Percentiles rank a stretch among this genome's conserved stretches.
Conservation (phyloP, 2,797 vertebrate genomes). For the Bryconaethiops microstoma region DNA sequence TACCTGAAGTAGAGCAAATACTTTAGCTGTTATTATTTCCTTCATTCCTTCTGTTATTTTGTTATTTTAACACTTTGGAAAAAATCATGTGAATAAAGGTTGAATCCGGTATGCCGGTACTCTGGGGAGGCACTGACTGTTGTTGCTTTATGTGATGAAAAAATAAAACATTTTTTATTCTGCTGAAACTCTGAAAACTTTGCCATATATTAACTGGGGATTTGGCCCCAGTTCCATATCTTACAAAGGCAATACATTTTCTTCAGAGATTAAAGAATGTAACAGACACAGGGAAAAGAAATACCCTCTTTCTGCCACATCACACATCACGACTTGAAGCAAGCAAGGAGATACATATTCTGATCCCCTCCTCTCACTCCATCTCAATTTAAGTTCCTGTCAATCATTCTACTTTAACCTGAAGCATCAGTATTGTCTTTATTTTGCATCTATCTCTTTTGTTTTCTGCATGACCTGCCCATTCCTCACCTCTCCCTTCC, state of each 20-base stretch:
- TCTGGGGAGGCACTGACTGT: constrained; percentile 12
- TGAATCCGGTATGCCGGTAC: background rate
- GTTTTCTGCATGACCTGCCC: background rate
- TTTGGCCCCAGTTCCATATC: constrained; percentile 52
- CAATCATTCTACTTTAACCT: constrained; percentile 48
- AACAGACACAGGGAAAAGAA: constrained; percentile 37
- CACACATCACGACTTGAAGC: constrained; percentile 28
- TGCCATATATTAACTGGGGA: constrained; percentile 34
- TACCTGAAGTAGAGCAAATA: background rate
- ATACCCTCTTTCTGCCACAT: background rate
- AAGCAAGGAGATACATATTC: background rate
- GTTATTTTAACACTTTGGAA: constrained; percentile 6
- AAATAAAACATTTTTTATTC: constrained; percentile 20
- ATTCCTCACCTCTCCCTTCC: constrained; percentile 14
- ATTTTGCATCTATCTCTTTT: background rate
- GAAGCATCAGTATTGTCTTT: constrained; percentile 6
- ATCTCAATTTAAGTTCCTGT: constrained; percentile 22
- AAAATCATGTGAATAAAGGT: background rate
- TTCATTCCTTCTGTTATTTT: background rate
- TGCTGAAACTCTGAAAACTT: constrained; percentile 34
- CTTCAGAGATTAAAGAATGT: constrained; percentile 43
- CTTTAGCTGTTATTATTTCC: background rate
- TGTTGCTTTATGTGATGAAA: constrained; percentile 51
- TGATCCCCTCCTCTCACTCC: constrained; percentile 14
- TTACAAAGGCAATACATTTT: constrained; percentile 58